Evolutionary conservation across 2,113 vertebrate genomes (phyloP).

Genomic region (Phycodurus eques): DNA sequence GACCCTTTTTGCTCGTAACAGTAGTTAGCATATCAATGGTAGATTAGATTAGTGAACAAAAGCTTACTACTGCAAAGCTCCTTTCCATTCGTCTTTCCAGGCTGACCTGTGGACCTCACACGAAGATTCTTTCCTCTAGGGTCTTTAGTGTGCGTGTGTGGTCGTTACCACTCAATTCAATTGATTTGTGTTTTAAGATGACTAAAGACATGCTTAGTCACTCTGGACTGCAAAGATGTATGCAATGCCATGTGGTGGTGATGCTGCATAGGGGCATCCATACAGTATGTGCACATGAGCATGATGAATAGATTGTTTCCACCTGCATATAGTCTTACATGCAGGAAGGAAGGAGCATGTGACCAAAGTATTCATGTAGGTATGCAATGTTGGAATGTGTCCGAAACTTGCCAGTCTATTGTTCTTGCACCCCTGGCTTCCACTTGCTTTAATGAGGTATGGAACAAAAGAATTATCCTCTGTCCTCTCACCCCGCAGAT

Average conservation of each 20-base stretch:
- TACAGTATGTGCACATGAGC: background rate
- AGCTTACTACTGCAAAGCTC: slow-evolving; percentile 68
- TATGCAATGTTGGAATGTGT: slow-evolving; percentile 30
- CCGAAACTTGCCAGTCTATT: slow-evolving; percentile 43
- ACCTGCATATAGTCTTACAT: background rate
- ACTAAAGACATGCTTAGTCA: slow-evolving; percentile 61
- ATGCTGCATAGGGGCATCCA: slow-evolving; percentile 6
- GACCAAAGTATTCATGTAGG: background rate
- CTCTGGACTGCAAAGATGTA: slow-evolving; percentile 33
- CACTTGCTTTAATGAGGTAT: slow-evolving; percentile 46
- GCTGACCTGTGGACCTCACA: slow-evolving; percentile 71
- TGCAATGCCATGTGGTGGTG: slow-evolving; percentile 33
- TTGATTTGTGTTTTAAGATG: slow-evolving; percentile 54
- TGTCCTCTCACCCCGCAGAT: slow-evolving; percentile 46
- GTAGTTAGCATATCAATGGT: slow-evolving; percentile 73
- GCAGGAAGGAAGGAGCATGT: background rate
- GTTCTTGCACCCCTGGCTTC: slow-evolving; percentile 50
- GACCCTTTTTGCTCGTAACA: slow-evolving; percentile 55
- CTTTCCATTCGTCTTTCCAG: slow-evolving; percentile 67
- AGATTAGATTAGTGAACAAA: slow-evolving; percentile 70
- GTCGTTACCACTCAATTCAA: slow-evolving; percentile 52
- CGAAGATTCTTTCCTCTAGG: slow-evolving; percentile 48
- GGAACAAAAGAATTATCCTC: slow-evolving; percentile 51
- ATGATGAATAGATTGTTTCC: slow-evolving; percentile 12
- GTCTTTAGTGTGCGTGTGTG: slow-evolving; percentile 68